Percentiles rank a stretch among this genome's conserved stretches.
phyloP scores from a whole-genome alignment of 2,113 vertebrate genomes.

The Aptenodytes patagonicus region DNA sequence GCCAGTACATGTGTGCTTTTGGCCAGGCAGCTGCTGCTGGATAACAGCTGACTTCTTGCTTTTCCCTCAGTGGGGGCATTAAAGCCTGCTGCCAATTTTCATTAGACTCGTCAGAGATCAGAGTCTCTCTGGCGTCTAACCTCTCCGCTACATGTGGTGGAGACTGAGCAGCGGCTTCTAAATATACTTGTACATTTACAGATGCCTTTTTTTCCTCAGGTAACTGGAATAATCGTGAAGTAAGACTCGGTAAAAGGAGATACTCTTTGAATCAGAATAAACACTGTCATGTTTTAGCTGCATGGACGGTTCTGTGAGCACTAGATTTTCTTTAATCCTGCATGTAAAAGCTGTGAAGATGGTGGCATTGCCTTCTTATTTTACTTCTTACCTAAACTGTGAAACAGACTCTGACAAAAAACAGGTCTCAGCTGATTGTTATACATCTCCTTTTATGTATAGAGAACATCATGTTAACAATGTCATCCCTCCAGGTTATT shows the following conservation, averaged over 20 bases:
- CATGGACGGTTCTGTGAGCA: neutral
- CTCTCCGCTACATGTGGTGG: neutral
- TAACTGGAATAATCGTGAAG: neutral
- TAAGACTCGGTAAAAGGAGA: neutral
- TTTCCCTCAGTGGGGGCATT: conserved; percentile 35
- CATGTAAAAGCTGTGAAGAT: neutral
- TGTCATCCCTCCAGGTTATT: neutral
- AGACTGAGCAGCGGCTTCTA: neutral
- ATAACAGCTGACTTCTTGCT: conserved; percentile 42
- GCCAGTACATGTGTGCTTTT: neutral
- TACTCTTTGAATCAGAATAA: neutral
- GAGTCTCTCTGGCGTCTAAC: neutral
- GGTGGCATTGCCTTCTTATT: neutral
- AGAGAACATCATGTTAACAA: neutral
- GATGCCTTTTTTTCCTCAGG: neutral
- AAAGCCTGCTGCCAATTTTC: conserved; percentile 42
- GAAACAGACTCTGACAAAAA: neutral
- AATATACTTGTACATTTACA: neutral
- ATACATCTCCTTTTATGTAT: neutral
- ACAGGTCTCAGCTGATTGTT: neutral
- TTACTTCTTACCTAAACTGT: neutral
- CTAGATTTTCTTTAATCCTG: neutral
- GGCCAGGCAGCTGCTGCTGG: conserved; percentile 57
- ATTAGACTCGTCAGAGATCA: neutral
- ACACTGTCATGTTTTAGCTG: neutral